Percentiles rank a stretch among this genome's conserved stretches.
Conservation (phyloP, 2,797 vertebrate genomes). For the Erithacus rubecula region DNA sequence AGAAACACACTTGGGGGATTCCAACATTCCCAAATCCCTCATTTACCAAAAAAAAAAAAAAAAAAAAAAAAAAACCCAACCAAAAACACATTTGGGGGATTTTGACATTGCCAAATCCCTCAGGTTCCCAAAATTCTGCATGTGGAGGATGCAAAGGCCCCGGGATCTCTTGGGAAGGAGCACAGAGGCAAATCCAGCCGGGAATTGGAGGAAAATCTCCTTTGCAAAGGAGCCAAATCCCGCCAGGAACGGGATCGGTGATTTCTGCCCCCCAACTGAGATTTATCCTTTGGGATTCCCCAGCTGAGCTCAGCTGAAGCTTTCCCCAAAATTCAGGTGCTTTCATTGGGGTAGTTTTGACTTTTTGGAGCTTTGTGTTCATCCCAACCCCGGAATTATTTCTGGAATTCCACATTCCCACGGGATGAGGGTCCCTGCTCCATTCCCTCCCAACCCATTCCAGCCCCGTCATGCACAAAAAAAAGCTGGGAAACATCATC, state of each 20-base stretch:
- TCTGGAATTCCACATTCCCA: neutral
- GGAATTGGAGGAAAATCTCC: neutral
- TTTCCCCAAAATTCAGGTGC: fast-evolving
- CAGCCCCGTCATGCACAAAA: fast-evolving
- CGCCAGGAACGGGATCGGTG: neutral
- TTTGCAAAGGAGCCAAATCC: no score
- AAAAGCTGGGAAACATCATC: neutral
- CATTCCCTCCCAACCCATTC: fast-evolving
- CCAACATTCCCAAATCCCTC: neutral
- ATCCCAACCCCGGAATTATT: neutral
- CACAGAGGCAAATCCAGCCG: fast-evolving
- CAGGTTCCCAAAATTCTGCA: neutral
- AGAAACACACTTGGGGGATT: fast-evolving
- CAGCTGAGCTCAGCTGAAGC: fast-evolving
- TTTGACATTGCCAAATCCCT: neutral
- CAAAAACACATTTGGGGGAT: fast-evolving
- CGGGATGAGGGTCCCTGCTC: fast-evolving
- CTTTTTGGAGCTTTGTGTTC: neutral
- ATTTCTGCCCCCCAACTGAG: fast-evolving
- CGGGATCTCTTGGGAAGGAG: neutral
- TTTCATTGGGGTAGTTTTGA: neutral
- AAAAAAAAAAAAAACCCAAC: no score
- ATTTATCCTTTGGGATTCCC: fast-evolving
- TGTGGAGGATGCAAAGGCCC: neutral
- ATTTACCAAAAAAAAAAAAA: no score